Evolutionary conservation across 2,113 vertebrate genomes (phyloP).

Genomic region (Ictalurus furcatus): DNA sequence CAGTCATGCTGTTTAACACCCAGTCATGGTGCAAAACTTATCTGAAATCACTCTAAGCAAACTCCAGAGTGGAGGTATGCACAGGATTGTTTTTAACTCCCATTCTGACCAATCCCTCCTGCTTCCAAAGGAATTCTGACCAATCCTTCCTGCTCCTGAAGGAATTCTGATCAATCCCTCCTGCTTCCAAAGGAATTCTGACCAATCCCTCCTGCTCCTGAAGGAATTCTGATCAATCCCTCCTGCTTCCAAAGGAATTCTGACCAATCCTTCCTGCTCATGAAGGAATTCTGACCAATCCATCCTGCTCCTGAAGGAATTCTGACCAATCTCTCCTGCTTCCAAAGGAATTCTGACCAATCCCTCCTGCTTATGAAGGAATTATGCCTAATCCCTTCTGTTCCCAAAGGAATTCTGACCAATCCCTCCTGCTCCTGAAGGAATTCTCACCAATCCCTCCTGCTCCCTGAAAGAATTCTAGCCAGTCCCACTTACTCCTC

Average conservation of each 20-base stretch:
- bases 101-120: not conserved
- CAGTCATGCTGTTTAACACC: not conserved
- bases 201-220: not conserved
- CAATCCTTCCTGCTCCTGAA: no score
- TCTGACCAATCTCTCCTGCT: not conserved
- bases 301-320: not conserved
- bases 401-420: no score
- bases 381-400: no score
- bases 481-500: not conserved
- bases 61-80: not conserved
- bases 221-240: not conserved
- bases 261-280: not conserved
- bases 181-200: no score
- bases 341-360: not conserved
- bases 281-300: not conserved
- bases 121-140: not conserved
- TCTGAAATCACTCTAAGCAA: not conserved
- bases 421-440: no score
- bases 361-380: not conserved
- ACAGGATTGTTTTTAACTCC: not conserved
- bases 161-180: no score
- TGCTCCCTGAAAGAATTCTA: not conserved
- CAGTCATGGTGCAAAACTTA: not conserved
- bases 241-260: not conserved
- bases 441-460: not conserved